These are phyloP conservation scores for Synergus gifuensis DNA, from an alignment of 2,888 invertebrate species.

Conservation along the genomic window DNA sequence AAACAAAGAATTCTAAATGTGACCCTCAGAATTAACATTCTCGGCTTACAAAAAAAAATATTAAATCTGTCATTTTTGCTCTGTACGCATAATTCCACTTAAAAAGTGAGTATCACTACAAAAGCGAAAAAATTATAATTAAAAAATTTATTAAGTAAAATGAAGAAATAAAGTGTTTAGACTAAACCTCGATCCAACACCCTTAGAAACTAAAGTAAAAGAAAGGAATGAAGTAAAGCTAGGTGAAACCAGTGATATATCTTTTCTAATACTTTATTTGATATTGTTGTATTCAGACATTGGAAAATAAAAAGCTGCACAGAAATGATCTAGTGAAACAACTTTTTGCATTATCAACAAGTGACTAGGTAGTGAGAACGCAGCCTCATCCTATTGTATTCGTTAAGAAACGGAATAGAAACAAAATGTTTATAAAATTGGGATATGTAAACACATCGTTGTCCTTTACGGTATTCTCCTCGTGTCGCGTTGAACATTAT, in stretches of 20 bases:
- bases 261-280: conserved; percentile 73
- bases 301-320: conserved; percentile 68
- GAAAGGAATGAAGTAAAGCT: conserved; percentile 9
- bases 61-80: too few species aligned
- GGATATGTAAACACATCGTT: conserved; percentile 72
- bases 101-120: too few species aligned
- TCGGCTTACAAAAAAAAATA: too few species aligned
- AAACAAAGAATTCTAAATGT: too few species aligned
- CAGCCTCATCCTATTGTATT: conserved; percentile 68
- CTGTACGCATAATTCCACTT: too few species aligned
- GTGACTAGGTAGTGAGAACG: conserved; percentile 76
- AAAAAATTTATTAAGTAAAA: too few species aligned
- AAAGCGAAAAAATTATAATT: too few species aligned
- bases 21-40: too few species aligned
- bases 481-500: conserved; percentile 59
- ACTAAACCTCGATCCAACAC: too few species aligned
- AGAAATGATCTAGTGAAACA: conserved; percentile 65
- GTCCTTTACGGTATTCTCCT: conserved; percentile 56
- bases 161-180: too few species aligned
- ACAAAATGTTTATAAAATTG: conserved; percentile 57
- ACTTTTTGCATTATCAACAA: conserved; percentile 70
- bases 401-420: conserved; percentile 57
- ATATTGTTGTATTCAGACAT: conserved; percentile 72
- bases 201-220: neutral
- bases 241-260: neutral